Conservation (phyloP, 1,140 invertebrate species). For the Drosophila ironensis region DNA sequence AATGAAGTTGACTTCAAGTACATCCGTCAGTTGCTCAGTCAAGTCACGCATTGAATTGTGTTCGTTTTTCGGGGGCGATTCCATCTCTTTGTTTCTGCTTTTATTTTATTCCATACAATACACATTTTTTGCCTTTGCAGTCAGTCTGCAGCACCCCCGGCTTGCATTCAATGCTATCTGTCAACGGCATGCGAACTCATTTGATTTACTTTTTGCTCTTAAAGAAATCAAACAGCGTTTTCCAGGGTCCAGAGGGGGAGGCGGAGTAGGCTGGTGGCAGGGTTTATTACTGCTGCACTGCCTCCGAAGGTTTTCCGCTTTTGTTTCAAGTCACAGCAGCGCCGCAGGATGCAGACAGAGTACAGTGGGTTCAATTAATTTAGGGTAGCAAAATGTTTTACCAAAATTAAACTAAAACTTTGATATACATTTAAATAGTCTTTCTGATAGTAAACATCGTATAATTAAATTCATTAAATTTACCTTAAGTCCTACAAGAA, state of each 20-base stretch:
- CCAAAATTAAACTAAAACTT: no score
- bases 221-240: slow-evolving; percentile 44
- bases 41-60: slow-evolving; percentile 71
- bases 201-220: slow-evolving; percentile 66
- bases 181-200: slow-evolving; percentile 62
- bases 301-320: slow-evolving; percentile 19
- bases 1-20: slow-evolving; percentile 71
- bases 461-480: no score
- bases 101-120: slow-evolving; percentile 19
- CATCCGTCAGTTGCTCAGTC: slow-evolving; percentile 63
- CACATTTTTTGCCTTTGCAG: slow-evolving; percentile 13
- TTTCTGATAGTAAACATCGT: no score
- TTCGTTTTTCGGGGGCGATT: slow-evolving; percentile 24
- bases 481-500: no score
- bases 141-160: neutral
- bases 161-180: slow-evolving; percentile 43
- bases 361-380: slow-evolving; percentile 10
- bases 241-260: neutral
- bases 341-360: slow-evolving; percentile 25
- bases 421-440: no score
- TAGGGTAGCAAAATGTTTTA: no score
- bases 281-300: slow-evolving; percentile 52
- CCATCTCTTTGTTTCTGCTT: slow-evolving; percentile 3
- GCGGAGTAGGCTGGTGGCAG: neutral
- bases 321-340: slow-evolving; percentile 49